Conservation (phyloP, 2,113 vertebrate species). For the Lonchura striata region DNA sequence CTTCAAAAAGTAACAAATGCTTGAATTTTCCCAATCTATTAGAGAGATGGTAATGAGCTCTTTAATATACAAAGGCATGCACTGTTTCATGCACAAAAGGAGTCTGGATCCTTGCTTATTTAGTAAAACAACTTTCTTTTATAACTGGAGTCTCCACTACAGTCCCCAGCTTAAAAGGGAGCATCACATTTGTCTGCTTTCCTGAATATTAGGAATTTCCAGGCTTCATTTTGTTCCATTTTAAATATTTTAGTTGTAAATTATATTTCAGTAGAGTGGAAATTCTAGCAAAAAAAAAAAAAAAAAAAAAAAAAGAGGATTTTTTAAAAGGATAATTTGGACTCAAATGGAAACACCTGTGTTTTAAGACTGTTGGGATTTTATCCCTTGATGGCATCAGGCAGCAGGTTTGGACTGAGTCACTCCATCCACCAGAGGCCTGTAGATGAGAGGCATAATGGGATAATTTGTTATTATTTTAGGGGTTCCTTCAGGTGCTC, state of each 20-base stretch:
- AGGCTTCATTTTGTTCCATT: background rate
- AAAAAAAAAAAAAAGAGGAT: background rate
- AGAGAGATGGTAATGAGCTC: background rate
- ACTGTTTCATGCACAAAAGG: background rate
- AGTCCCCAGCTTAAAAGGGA: background rate
- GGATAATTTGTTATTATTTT: background rate
- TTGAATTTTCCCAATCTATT: background rate
- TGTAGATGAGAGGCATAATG: background rate
- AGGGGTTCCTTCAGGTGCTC: background rate
- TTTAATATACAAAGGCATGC: background rate
- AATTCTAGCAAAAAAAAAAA: background rate
- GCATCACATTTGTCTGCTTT: background rate
- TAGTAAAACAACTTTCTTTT: background rate
- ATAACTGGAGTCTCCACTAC: background rate
- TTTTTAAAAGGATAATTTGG: background rate
- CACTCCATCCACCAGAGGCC: background rate
- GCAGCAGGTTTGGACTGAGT: background rate
- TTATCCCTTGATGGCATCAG: background rate
- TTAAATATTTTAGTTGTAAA: background rate
- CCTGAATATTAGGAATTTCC: background rate
- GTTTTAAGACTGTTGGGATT: background rate
- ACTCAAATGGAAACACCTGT: background rate
- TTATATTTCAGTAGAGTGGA: background rate
- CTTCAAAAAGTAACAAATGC: background rate
- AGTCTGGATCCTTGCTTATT: background rate